Evolutionary conservation across 2,888 invertebrate species (phyloP), one percentile per base, ranked within the genome.

Genomic region (Eristalinus aeneus): DNA sequence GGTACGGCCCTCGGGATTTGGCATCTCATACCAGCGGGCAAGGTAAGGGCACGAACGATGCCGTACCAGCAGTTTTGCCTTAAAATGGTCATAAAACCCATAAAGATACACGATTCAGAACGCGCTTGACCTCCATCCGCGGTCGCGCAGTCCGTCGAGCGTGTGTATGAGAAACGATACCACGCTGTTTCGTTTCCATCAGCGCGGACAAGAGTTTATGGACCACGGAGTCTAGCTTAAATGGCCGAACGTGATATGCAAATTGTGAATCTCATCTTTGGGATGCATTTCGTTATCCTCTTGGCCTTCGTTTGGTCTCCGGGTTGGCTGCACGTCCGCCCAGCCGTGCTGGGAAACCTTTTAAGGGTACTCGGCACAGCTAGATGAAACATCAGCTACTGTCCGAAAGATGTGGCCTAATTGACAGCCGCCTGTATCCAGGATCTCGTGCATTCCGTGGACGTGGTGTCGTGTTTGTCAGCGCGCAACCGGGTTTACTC

Each of bases 161-260:
- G 46, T 46, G 46, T 46, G 46, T 8, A 0, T 32, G 36, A 64
- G 46, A 46, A 46, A 46, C 46, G 46, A 46, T 46, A 46, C 27
- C 56, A 61, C 46, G 64, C 36, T 67, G 73, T 81, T 76, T 85
- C 53, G 81, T 60, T 85, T 85, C 81, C 63, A 81, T 85, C 85
- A 85, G 76, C 81, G 75, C 11, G 22, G 22, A 76, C 72, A 27
- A 68, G 60, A 81, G 85, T 85, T 85, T 85, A 85, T 85, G 81
- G 73, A 85, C 76, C 85, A 85, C 76, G 85, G 76, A 81, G 72
- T 85, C 81, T 23, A 58, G 72, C 85, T 85, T 85, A 85, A 85
- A 85, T 85, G 72, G 72, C 81, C 73, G 67, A 85, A 85, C 85
- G 85, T 85, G 85, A 85, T 85, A 85, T 85, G 85, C 85, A 85